phyloP scores from a whole-genome alignment of 1,140 invertebrate genomes.

The Solen grandis region DNA sequence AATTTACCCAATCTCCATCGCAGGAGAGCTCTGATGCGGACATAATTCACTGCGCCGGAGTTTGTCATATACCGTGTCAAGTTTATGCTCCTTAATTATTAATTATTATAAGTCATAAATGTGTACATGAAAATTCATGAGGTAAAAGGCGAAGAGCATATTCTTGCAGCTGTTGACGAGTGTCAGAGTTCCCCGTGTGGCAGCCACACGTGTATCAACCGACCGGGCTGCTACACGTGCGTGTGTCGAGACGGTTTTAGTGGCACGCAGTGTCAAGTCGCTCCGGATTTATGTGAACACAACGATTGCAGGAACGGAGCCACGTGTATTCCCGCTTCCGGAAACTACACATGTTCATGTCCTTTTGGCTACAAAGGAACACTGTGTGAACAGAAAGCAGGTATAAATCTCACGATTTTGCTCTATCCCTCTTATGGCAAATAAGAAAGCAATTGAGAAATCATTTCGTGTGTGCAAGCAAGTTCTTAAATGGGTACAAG shows the following conservation, averaged over 20 bases:
- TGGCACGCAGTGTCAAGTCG: not conserved
- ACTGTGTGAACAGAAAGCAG: not conserved
- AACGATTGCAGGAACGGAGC: not conserved
- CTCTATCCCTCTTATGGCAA: not conserved
- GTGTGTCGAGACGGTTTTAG: not conserved
- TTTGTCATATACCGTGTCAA: no score
- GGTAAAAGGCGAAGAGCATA: not conserved
- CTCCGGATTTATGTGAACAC: not conserved
- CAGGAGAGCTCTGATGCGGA: no score
- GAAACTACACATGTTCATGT: not conserved
- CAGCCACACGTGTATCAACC: not conserved
- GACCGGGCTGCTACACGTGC: not conserved
- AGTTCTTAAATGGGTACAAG: no score
- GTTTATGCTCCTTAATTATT: no score
- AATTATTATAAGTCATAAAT: not conserved
- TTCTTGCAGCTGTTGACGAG: not conserved
- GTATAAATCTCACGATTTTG: not conserved
- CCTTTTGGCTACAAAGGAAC: not conserved
- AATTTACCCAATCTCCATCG: not conserved
- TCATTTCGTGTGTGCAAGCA: no score
- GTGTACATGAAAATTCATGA: not conserved
- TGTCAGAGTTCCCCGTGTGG: not conserved
- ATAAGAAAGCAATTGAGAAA: not conserved
- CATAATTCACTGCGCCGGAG: no score
- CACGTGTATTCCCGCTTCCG: not conserved